A percentile compares a stretch with the other conserved stretches of the same genome.
Conservation (phyloP, 2,113 vertebrate genomes). For the Ahaetulla prasina region DNA sequence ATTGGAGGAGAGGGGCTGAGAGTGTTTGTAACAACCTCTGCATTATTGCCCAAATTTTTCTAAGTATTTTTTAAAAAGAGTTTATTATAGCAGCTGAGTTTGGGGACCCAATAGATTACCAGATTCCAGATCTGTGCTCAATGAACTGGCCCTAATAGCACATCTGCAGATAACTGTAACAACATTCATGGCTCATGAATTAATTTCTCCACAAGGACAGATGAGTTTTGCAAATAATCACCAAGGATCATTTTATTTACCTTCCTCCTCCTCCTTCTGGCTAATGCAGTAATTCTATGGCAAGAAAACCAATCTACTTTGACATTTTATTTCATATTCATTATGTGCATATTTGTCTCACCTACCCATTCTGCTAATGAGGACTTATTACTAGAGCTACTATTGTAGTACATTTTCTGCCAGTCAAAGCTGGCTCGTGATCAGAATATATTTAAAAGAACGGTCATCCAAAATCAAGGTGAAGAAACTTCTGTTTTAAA, state of each 20-base stretch:
- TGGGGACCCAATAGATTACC: background rate
- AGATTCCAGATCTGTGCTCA: background rate
- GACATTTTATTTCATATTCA: background rate
- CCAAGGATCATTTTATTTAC: background rate
- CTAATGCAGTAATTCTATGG: background rate
- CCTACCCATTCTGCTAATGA: background rate
- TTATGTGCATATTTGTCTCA: background rate
- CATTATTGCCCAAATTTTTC: background rate
- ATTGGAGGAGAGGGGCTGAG: background rate
- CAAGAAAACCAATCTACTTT: background rate
- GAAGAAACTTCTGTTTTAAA: background rate
- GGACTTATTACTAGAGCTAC: background rate
- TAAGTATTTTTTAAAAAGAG: background rate
- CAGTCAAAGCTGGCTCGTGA: background rate
- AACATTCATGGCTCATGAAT: background rate
- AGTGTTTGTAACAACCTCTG: background rate
- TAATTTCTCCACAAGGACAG: background rate
- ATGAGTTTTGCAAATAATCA: background rate
- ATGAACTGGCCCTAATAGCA: background rate
- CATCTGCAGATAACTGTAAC: background rate
- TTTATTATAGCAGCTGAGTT: background rate
- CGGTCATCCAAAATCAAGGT: background rate
- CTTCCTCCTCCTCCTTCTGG: background rate
- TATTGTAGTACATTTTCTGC: background rate
- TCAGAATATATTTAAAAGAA: constrained; percentile 4